phyloP scores from a whole-genome alignment of 2,797 vertebrate genomes.

The Enteromius trimaculatus region DNA sequence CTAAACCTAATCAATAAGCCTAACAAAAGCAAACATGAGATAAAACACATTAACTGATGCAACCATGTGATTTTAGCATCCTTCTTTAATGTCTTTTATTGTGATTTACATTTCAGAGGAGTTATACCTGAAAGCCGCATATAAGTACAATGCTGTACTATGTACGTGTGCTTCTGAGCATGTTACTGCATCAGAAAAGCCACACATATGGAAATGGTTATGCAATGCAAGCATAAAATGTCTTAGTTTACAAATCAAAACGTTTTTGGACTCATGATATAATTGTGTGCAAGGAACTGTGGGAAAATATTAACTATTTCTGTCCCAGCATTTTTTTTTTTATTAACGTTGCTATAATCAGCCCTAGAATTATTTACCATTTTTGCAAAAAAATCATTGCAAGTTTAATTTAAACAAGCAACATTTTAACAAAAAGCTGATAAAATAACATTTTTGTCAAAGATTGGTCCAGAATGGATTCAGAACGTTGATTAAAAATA shows the following conservation, averaged over 20 bases:
- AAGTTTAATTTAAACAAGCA: neutral
- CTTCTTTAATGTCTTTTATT: neutral
- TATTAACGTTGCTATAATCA: neutral
- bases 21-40: neutral
- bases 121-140: neutral
- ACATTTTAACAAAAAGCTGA: neutral
- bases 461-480: neutral
- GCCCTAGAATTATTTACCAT: neutral
- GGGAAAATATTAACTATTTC: neutral
- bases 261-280: neutral
- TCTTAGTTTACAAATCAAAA: neutral
- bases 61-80: neutral
- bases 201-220: neutral
- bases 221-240: neutral
- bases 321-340: neutral
- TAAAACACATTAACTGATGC: neutral
- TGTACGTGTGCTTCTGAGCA: neutral
- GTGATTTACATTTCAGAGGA: neutral
- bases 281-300: neutral
- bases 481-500: neutral
- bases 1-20: neutral
- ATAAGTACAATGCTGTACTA: neutral
- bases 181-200: neutral
- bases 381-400: neutral
- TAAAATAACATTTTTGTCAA: neutral